These are phyloP conservation scores for Drosophila falleni DNA, from an alignment of 2,888 invertebrate species.

Conservation along the genomic window DNA sequence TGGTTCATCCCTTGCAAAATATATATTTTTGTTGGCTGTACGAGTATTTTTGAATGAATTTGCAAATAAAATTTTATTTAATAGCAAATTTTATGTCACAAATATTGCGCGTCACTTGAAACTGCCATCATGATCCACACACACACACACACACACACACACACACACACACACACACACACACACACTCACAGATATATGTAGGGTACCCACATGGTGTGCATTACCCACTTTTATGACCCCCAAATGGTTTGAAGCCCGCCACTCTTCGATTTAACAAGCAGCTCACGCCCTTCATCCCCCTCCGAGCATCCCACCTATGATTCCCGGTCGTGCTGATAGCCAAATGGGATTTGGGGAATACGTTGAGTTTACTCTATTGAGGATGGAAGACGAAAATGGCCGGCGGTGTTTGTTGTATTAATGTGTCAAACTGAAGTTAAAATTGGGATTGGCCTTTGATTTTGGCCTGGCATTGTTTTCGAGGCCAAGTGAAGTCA, in stretches of 20 bases:
- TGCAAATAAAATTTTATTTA: constrained; percentile 82
- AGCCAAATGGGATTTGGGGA: constrained; percentile 78
- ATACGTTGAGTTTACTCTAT: constrained; percentile 23
- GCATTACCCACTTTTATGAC: constrained; percentile 63
- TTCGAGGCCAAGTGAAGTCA: constrained; percentile 1
- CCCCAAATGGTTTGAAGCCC: constrained; percentile 47
- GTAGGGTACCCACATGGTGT: constrained; percentile 16
- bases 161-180: neutral
- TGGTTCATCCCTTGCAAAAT: constrained; percentile 18
- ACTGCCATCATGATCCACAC: constrained; percentile 19
- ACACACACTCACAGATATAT: neutral
- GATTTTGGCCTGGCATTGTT: constrained; percentile 40
- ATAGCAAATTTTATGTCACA: constrained; percentile 77
- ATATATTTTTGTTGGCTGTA: constrained; percentile 41
- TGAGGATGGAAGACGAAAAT: constrained; percentile 1
- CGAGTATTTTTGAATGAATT: constrained; percentile 72
- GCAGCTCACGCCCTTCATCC: neutral
- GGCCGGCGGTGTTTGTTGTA: constrained; percentile 41
- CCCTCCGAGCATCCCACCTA: neutral
- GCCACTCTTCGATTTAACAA: constrained; percentile 47
- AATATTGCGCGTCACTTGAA: constrained; percentile 71
- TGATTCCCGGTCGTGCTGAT: constrained; percentile 56
- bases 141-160: neutral
- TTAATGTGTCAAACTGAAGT: constrained; percentile 66
- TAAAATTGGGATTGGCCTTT: constrained; percentile 53